Evolutionary conservation across 2,797 vertebrate species (phyloP), one percentile per base, ranked within the genome.

Genomic region (Sciaenops ocellatus): DNA sequence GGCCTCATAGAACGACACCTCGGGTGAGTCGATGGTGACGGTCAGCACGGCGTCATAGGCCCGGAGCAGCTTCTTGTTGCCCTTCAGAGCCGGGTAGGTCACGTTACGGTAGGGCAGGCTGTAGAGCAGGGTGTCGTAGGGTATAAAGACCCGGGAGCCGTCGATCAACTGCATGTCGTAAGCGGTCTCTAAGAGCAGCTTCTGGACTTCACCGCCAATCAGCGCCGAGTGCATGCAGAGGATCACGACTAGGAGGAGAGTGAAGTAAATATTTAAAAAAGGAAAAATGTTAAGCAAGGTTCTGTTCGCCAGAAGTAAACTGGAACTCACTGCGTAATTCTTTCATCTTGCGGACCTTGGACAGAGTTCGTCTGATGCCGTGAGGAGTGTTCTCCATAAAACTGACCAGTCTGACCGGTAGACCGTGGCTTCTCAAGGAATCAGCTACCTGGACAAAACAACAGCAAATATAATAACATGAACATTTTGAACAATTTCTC

Each of bases 201-300:
- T 91, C 88, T 97, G 96, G 30, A 79, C 54, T 18, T 55, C 68
- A 1, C 96, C 96, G 0, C 96, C 96, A 0, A 96, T 92, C 73
- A 97, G 90, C 5, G 82, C 94, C 0, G 96, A 97, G 89, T 96
- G 96, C 96, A 97, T 97, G 84, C 96, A 96, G 68, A 97, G 95
- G 83, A 97, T 90, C 48, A 96, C 89, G 87, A 94, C 96, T 97
- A 76, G 22, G 51, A 66, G 1, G 1, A 60, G 18, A 84, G 34
- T 9, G 34, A 38, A 38, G 8, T 38, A 38, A 38, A 38, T 38
- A 38, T 38, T 38, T 9, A 38, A 38, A 38, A 38, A 38, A 38
- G 2, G 34, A 9, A 38, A 38, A 38, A 38, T 9, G 34, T 38
- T 38, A 38, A 38, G 34, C 8, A 9, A 52, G n/a, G 30, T 24